Base-by-base conservation (phyloP, 2,797 vertebrate species). In the Anas bahamensis region DNA sequence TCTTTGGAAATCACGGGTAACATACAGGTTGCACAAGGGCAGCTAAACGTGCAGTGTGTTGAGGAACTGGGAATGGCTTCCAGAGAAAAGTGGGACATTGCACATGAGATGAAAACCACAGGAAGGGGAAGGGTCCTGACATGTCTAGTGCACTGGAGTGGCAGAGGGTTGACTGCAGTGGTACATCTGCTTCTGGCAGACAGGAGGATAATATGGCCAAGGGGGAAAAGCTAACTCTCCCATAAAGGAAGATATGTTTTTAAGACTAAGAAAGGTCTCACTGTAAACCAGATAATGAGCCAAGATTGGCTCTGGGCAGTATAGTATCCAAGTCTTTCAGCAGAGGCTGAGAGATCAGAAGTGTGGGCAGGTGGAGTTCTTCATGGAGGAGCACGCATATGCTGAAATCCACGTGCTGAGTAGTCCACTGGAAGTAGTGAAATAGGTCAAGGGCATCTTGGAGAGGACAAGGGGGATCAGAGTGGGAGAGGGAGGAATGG, bases 1-100 rank as follows among this genome's bases (percentile, higher is more conserved):
- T 90, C 91, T 94, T 92, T 95, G 96, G 81, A 94, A 80, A 37
- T 64, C 59, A 84, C 2, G 89, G 92, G 95, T 95, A 94, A 93
- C 96, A 95, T 61, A 81, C 17, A 69, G 83, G 77, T 82, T 92
- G 89, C 63, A 83, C 59, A 53, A 35, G 86, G 83, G 91, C 86
- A 91, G 85, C 89, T 86, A 76, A 89, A 63, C 18, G 10, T 46
- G 79, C 53, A 61, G 59, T 48, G 39, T 52, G 6, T 70, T 83
- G 74, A 86, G 42, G 70, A 90, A 48, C 24, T 78, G 80, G 77
- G 52, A 39, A 57, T 63, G 76, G 48, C 42, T 94, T 73, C 56
- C 68, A 44, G 85, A 52, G 22, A 88, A 59, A 50, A 64, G 21
- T 39, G 66, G 68, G 39, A 81, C 48, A 52, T 41, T 78, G 46